A percentile compares a stretch with the other conserved stretches of the same genome.
Conservation (phyloP, 2,797 vertebrate species). For the Takifugu rubripes region DNA sequence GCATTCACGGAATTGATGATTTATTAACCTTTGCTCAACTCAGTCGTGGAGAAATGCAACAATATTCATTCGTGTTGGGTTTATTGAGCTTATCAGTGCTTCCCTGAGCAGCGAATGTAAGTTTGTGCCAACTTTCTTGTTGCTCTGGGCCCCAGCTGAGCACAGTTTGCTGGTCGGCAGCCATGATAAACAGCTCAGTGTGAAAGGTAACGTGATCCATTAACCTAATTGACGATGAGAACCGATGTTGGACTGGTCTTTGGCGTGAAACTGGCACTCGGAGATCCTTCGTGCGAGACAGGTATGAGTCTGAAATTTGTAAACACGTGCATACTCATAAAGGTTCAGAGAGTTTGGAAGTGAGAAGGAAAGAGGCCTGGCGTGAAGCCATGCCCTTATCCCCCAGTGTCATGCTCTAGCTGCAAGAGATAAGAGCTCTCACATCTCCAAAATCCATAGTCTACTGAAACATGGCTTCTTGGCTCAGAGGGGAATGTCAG, state of each 20-base stretch:
- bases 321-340: constrained; percentile 33
- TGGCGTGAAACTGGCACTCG: constrained; percentile 45
- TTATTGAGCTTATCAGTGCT: constrained; percentile 2
- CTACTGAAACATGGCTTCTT: constrained; percentile 32
- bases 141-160: constrained; percentile 23
- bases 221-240: constrained; percentile 48
- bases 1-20: constrained; percentile 39
- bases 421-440: constrained; percentile 53
- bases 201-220: constrained; percentile 52
- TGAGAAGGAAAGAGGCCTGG: constrained; percentile 26
- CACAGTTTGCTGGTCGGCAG: constrained; percentile 15
- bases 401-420: constrained; percentile 44
- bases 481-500: constrained; percentile 17
- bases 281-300: constrained; percentile 38
- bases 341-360: constrained; percentile 15
- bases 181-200: constrained; percentile 42
- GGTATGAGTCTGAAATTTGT: constrained; percentile 24
- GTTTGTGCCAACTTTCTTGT: constrained; percentile 28
- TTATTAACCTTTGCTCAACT: constrained; percentile 30
- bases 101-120: constrained; percentile 7
- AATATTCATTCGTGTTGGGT: constrained; percentile 1
- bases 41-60: constrained; percentile 4
- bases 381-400: constrained; percentile 45
- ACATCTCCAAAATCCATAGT: constrained; percentile 38
- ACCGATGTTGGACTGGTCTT: constrained; percentile 29